These are phyloP conservation scores for Myrmophylax atrothorax DNA, from an alignment of 2,113 vertebrate species.

Conservation along the genomic window DNA sequence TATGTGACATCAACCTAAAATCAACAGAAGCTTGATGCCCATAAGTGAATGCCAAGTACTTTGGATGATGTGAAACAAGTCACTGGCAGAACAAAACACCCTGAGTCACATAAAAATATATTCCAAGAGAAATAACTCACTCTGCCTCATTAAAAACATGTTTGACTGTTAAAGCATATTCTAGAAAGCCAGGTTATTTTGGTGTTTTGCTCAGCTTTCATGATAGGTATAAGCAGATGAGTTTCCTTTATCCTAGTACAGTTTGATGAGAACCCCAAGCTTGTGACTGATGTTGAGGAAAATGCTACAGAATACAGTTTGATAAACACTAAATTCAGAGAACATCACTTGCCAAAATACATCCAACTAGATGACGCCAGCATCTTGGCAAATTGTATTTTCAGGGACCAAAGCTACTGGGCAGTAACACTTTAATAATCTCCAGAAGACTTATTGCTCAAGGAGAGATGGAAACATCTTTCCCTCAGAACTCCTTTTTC, in stretches of 20 bases:
- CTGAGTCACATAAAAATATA: constrained; percentile 44
- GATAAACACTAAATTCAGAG: background rate
- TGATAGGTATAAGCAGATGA: background rate
- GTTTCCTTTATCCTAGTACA: background rate
- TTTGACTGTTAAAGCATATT: constrained; percentile 6
- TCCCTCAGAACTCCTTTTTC: background rate
- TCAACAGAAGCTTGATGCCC: constrained; percentile 4
- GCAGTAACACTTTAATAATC: background rate
- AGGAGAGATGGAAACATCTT: background rate
- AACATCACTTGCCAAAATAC: background rate
- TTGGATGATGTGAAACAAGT: constrained; percentile 30
- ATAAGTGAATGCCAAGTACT: constrained; percentile 21
- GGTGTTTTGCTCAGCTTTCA: constrained; percentile 14
- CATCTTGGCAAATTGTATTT: background rate
- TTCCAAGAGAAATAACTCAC: constrained; percentile 8
- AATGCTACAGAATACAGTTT: background rate
- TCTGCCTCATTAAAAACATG: constrained; percentile 29
- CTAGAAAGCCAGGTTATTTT: constrained; percentile 33
- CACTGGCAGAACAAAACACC: constrained; percentile 40
- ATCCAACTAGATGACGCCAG: background rate
- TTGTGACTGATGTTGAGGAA: background rate
- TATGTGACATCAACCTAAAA: constrained; percentile 9
- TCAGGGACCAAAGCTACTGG: background rate
- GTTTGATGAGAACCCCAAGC: background rate
- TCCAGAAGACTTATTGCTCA: background rate